Evolutionary conservation across 1,140 invertebrate species (phyloP).

Genomic region (Brachystomella parvula): DNA sequence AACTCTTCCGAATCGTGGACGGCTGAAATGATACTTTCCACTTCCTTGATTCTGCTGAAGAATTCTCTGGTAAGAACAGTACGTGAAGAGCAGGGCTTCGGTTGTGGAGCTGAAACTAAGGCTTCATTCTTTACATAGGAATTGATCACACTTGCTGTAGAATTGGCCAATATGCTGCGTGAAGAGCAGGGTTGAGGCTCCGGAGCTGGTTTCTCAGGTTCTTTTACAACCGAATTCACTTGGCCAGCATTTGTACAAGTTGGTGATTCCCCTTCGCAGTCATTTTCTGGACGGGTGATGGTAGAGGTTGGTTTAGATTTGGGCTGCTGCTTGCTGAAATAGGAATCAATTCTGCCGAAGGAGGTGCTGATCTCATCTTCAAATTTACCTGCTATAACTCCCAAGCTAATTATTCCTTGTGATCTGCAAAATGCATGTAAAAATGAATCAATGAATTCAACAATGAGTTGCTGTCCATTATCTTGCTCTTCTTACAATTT

Average conservation of each 20-base stretch:
- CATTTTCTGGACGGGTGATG: not conserved
- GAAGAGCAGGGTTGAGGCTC: too few species aligned
- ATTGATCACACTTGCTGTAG: too few species aligned
- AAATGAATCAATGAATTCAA: not conserved
- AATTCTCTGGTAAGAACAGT: too few species aligned
- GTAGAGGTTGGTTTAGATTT: not conserved
- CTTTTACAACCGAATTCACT: too few species aligned
- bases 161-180: too few species aligned
- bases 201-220: not conserved
- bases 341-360: conserved; percentile 24
- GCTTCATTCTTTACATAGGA: too few species aligned
- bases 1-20: too few species aligned
- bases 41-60: too few species aligned
- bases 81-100: too few species aligned
- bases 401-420: conserved; percentile 21
- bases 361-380: conserved; percentile 24
- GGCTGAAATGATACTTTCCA: too few species aligned
- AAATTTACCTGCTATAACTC: conserved; percentile 33
- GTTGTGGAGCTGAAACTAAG: too few species aligned
- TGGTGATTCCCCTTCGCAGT: not conserved
- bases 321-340: not conserved
- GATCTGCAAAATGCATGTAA: conserved; percentile 12
- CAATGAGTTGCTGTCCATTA: not conserved
- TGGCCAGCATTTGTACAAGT: too few species aligned
- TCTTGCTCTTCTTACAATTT: conserved; percentile 18